Base-by-base conservation (phyloP, 2,888 invertebrate species). In the Melanotus villosus region DNA sequence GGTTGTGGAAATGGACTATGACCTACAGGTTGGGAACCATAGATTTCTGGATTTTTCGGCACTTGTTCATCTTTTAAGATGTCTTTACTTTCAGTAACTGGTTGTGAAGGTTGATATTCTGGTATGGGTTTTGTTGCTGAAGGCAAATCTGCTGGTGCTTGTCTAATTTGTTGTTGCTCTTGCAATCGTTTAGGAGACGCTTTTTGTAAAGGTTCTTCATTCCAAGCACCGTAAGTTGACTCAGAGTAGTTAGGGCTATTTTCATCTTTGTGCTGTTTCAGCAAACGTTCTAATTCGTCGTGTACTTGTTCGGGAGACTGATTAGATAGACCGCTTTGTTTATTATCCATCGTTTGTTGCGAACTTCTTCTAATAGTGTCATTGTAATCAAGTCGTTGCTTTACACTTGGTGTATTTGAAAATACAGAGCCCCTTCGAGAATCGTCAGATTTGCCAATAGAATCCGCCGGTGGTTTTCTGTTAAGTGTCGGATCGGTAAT, bases 131-230 rank as follows among this genome's bases (percentile, higher is more conserved):
- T n/a, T n/a, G 12, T n/a, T 34, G 34, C 12, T 34, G 34, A 12
- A 12, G 12, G 9, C 4, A 41, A 32, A n/a, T 14, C 5, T 54
- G 72, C 45, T 59, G 56, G 38, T 59, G 52, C 30, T 68, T 60
- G 57, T 65, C 64, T 19, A 34, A 56, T 60, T 65, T 57, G 65
- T 4, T 19, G 45, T 21, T n/a, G 10, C 1, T 1, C 1, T 45
- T 45, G 45, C 7, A n/a, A 2, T 1, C 1, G 7, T 9, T 1
- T 3, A 21, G 2, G 21, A 0, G 43, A 3, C n/a, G 45, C 2
- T 1, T n/a, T 19, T n/a, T 21, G 9, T n/a, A 26, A 5, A n/a
- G 4, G 1, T 12, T 47, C 23, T n/a, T 47, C 23, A 1, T 6
- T 1, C 16, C 6, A 2, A 6, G 1, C 16, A 18, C 18, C 1